phyloP scores from a whole-genome alignment of 2,888 invertebrate species.

The Salticus scenicus region DNA sequence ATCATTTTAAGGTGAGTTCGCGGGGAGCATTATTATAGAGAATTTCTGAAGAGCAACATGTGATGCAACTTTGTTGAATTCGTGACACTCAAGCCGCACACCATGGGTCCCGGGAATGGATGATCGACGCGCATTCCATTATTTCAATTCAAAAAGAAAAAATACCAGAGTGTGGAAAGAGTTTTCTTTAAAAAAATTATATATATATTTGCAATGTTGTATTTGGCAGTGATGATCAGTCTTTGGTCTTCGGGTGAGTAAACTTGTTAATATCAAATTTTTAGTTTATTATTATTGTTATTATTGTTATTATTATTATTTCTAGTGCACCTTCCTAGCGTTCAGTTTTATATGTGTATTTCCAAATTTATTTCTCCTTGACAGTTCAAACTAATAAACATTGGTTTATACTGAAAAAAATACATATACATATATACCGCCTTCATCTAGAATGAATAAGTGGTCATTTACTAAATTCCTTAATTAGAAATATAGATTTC shows the following conservation, averaged over 20 bases:
- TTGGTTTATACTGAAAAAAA: too few species aligned
- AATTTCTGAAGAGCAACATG: background rate
- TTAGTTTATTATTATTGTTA: background rate
- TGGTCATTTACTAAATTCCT: too few species aligned
- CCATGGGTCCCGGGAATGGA: slow-evolving; percentile 1
- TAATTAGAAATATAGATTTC: too few species aligned
- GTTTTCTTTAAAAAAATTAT: background rate
- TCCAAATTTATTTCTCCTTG: too few species aligned
- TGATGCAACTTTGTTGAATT: background rate
- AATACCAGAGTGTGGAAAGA: background rate
- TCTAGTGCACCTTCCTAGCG: background rate
- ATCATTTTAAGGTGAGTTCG: slow-evolving; percentile 5
- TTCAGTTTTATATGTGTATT: too few species aligned
- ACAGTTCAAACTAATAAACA: too few species aligned
- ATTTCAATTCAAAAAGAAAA: background rate
- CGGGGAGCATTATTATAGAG: background rate
- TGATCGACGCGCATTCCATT: background rate
- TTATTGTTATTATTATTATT: too few species aligned
- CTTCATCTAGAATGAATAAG: too few species aligned
- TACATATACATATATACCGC: too few species aligned
- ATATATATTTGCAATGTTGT: slow-evolving; percentile 30
- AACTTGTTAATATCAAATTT: slow-evolving; percentile 22
- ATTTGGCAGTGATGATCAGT: slow-evolving; percentile 43
- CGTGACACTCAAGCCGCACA: background rate
- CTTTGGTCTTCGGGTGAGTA: slow-evolving; percentile 45